Evolutionary conservation across 2,797 vertebrate genomes (phyloP).

Genomic region (Sphenopsis melanotis): DNA sequence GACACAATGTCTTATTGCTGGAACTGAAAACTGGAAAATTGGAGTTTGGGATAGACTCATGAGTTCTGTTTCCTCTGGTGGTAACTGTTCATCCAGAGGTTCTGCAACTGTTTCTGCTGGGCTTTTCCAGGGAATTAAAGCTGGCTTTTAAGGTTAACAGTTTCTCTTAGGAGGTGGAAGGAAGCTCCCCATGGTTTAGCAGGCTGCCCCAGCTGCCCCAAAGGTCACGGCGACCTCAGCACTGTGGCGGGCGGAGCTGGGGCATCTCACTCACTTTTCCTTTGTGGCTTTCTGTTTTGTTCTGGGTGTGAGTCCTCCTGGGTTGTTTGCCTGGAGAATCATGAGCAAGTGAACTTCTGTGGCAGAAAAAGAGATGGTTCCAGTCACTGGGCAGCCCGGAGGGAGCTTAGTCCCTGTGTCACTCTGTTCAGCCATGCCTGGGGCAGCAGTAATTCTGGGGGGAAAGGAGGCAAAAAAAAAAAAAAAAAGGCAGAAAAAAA

Average conservation of each 20-base stretch:
- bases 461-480: background rate
- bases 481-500: background rate
- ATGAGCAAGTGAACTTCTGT: fast-evolving
- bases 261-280: background rate
- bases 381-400: background rate
- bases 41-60: background rate
- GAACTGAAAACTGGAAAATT: background rate
- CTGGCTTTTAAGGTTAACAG: background rate
- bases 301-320: background rate
- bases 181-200: background rate
- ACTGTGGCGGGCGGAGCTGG: fast-evolving
- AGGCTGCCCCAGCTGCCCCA: fast-evolving
- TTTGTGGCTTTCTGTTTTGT: background rate
- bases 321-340: background rate
- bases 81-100: background rate
- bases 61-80: background rate
- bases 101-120: background rate
- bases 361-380: background rate
- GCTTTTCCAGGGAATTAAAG: background rate
- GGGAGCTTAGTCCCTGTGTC: background rate
- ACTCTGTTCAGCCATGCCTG: background rate
- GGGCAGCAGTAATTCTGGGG: background rate
- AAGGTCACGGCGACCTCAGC: background rate
- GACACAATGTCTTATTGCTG: background rate
- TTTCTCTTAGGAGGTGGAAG: background rate